Evolutionary conservation across 2,797 vertebrate species (phyloP).

Genomic region (Leucoraja ocellata): DNA sequence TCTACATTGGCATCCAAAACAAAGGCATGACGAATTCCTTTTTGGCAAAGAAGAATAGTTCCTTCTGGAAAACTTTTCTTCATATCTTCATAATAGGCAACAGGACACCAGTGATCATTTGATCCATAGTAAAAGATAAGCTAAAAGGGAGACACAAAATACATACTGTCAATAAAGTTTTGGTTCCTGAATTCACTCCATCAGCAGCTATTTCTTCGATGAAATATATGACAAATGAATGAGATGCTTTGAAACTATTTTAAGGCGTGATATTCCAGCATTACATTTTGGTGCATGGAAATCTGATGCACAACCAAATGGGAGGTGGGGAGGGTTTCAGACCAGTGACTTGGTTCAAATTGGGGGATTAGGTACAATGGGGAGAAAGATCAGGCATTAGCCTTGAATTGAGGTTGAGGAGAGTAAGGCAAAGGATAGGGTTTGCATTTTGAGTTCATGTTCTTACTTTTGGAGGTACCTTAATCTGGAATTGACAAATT

Average conservation of each 20-base stretch:
- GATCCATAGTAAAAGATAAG: slow-evolving; percentile 87
- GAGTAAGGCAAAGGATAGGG: too few species aligned
- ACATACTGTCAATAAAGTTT: neutral
- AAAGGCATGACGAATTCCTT: slow-evolving; percentile 75
- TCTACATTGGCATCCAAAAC: slow-evolving; percentile 66
- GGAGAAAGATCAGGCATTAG: too few species aligned
- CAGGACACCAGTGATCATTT: slow-evolving; percentile 78
- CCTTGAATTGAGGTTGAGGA: too few species aligned
- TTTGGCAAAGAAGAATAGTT: slow-evolving; percentile 77
- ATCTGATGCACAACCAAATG: too few species aligned
- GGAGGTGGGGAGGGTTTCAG: too few species aligned
- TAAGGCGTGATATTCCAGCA: neutral
- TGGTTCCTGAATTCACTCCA: neutral
- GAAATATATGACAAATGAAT: neutral
- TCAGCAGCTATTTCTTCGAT: neutral
- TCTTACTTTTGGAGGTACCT: too few species aligned
- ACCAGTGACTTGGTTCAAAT: too few species aligned
- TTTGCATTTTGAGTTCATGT: too few species aligned
- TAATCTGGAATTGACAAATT: too few species aligned
- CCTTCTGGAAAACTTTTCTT: slow-evolving; percentile 77
- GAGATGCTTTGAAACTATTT: neutral
- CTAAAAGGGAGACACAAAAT: slow-evolving; percentile 54
- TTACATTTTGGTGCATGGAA: neutral
- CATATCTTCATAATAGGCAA: slow-evolving; percentile 78
- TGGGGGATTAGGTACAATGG: too few species aligned